Evolutionary conservation across 2,888 invertebrate genomes (phyloP).

Genomic region (Clepsis dumicolana): DNA sequence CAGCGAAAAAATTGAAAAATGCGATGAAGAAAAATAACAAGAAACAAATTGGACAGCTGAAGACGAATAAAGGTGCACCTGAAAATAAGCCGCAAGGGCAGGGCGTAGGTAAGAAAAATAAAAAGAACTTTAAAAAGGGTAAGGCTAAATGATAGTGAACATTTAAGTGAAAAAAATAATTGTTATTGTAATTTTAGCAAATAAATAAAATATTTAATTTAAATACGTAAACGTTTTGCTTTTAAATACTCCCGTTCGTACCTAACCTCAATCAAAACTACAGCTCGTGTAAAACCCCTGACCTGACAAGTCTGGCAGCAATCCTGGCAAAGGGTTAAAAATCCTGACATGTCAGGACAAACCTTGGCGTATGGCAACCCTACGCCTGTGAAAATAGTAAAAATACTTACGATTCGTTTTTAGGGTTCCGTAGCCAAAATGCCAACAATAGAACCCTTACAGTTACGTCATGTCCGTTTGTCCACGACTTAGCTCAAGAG

Average conservation of each 20-base stretch:
- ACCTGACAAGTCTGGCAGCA: too few relatives aligned
- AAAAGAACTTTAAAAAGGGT: constrained; percentile 51
- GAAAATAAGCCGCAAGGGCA: constrained; percentile 48
- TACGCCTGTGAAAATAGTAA: too few relatives aligned
- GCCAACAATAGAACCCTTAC: too few relatives aligned
- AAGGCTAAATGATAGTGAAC: constrained; percentile 26
- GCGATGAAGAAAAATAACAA: constrained; percentile 67
- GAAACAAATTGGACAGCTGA: constrained; percentile 72
- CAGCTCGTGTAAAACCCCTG: too few relatives aligned
- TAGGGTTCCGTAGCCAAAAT: too few relatives aligned
- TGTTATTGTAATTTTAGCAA: constrained; percentile 34
- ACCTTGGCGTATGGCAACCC: too few relatives aligned
- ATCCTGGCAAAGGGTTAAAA: too few relatives aligned
- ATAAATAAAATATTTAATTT: constrained; percentile 33
- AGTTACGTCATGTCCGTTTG: too few relatives aligned
- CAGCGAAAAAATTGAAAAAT: constrained; percentile 71
- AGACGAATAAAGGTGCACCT: constrained; percentile 55
- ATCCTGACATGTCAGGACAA: too few relatives aligned
- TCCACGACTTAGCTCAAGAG: too few relatives aligned
- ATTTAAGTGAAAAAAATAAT: constrained; percentile 16
- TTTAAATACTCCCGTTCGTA: too few relatives aligned
- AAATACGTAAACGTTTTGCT: not conserved
- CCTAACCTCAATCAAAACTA: not conserved
- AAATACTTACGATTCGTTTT: too few relatives aligned
- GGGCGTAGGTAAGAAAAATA: constrained; percentile 57